Percentiles rank a stretch among this genome's conserved stretches.
Evolutionary conservation across 2,888 invertebrate genomes (phyloP).

Genomic region (Stenurella melanura): DNA sequence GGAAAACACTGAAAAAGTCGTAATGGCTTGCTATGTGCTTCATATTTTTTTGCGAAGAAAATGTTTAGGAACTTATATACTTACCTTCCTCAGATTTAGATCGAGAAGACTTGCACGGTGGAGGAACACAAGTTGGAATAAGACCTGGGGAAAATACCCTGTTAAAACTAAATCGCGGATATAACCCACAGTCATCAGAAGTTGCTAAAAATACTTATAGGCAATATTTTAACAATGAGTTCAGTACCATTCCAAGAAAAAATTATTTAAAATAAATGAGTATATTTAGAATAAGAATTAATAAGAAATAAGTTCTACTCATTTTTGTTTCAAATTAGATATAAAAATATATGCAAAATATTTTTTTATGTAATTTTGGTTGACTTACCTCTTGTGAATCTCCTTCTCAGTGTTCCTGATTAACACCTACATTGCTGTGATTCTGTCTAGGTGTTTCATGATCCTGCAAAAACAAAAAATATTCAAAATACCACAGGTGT

Average conservation of each 20-base stretch:
- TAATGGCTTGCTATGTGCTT: constrained; percentile 52
- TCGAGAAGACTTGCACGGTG: constrained; percentile 48
- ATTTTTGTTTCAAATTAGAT: not conserved
- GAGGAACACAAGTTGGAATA: constrained; percentile 36
- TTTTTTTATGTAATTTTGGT: not conserved
- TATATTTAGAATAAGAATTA: constrained; percentile 45
- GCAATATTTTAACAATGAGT: too few relatives aligned
- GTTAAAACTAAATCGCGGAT: constrained; percentile 39
- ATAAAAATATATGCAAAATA: not conserved
- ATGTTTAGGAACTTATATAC: constrained; percentile 29
- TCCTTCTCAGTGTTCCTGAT: not conserved
- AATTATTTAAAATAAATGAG: too few relatives aligned
- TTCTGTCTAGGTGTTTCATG: not conserved
- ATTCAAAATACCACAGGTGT: not conserved
- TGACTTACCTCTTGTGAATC: constrained; percentile 15
- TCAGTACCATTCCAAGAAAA: too few relatives aligned
- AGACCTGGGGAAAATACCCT: constrained; percentile 38
- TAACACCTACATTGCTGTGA: not conserved
- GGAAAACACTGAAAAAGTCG: constrained; percentile 43
- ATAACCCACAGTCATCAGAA: constrained; percentile 38
- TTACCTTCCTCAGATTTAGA: constrained; percentile 37
- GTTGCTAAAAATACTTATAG: constrained; percentile 41
- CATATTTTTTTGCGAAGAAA: constrained; percentile 54
- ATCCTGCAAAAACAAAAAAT: not conserved
- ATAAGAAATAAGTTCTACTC: constrained; percentile 14